phyloP scores from a whole-genome alignment of 2,113 vertebrate genomes.

The Thermophis baileyi region DNA sequence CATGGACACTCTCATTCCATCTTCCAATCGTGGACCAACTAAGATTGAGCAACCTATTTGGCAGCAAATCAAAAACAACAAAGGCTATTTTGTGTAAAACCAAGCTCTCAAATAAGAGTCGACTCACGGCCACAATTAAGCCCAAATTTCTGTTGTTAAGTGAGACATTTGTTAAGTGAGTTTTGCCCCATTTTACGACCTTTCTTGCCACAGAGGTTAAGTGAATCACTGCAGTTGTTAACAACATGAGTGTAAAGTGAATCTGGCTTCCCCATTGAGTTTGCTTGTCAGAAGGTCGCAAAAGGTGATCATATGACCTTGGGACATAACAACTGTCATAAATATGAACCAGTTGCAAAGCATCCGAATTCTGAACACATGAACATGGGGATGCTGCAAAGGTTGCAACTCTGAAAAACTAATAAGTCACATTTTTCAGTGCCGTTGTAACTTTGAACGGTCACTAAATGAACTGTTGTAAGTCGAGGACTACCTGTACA shows the following conservation, averaged over 20 bases:
- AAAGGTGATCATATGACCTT: too few relatives aligned
- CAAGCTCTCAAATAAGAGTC: background rate
- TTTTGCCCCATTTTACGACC: too few relatives aligned
- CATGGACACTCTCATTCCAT: background rate
- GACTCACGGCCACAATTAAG: too few relatives aligned
- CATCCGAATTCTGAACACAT: background rate
- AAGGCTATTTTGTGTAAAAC: background rate
- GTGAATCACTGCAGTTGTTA: background rate
- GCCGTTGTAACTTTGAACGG: background rate
- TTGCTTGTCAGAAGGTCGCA: too few relatives aligned
- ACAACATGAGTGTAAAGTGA: background rate
- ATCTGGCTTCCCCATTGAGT: too few relatives aligned
- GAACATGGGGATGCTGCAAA: background rate
- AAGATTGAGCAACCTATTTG: background rate
- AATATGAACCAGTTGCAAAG: background rate
- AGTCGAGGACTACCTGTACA: background rate
- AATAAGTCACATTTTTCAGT: background rate
- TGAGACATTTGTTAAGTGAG: too few relatives aligned
- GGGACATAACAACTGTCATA: background rate
- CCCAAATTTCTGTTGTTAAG: too few relatives aligned
- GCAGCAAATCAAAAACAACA: background rate
- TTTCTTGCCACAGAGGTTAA: too few relatives aligned
- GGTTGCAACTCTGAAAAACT: background rate
- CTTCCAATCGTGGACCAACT: background rate
- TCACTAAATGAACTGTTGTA: background rate